Conservation (phyloP, 2,113 vertebrate species). For the Pluvianellus socialis region DNA sequence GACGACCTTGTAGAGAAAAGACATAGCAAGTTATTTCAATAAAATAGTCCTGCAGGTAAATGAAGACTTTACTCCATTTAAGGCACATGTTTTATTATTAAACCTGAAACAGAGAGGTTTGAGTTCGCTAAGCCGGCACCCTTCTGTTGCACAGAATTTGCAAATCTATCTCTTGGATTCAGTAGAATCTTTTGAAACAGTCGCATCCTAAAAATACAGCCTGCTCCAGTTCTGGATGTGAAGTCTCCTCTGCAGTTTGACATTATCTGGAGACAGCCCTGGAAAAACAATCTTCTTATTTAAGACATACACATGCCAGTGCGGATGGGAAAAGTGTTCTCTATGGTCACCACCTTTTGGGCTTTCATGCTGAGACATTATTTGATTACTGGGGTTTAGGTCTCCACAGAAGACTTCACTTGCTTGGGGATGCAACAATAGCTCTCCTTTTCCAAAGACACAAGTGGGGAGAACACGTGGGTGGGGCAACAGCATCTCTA, state of each 20-base stretch:
- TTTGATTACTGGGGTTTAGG: not conserved
- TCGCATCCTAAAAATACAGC: not conserved
- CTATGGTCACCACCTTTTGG: not conserved
- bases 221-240: not conserved
- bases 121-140: not conserved
- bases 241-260: not conserved
- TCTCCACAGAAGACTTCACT: not conserved
- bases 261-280: not conserved
- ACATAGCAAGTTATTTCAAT: not conserved
- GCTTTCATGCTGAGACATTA: not conserved
- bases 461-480: fast-evolving
- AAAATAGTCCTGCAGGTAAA: not conserved
- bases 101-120: not conserved
- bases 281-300: not conserved
- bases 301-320: not conserved
- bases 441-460: not conserved
- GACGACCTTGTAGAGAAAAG: not conserved
- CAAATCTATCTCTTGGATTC: not conserved
- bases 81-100: slow-evolving; percentile 47
- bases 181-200: not conserved
- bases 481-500: not conserved
- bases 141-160: not conserved
- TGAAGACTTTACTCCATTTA: not conserved
- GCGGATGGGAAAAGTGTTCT: not conserved
- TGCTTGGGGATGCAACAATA: not conserved